A percentile compares a stretch with the other conserved stretches of the same genome.
phyloP scores from a whole-genome alignment of 1,140 invertebrate species.

The Acromyrmex charruanus region DNA sequence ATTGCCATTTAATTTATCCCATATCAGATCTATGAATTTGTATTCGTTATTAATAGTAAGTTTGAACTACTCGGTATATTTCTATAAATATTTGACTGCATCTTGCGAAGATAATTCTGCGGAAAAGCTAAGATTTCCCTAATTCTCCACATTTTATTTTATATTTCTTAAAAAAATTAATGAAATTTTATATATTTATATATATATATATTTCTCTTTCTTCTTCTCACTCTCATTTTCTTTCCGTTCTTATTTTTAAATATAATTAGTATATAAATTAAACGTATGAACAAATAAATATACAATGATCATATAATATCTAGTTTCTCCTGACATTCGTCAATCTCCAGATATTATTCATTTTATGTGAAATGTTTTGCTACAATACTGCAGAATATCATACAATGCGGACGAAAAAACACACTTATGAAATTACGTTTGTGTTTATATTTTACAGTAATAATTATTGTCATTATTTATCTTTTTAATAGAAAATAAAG shows the following conservation, averaged over 20 bases:
- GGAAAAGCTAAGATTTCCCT: constrained; percentile 42
- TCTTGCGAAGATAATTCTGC: constrained; percentile 28
- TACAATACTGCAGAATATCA: constrained; percentile 1
- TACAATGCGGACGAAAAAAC: neutral
- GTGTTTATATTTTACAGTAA: no score
- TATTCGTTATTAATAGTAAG: constrained; percentile 43
- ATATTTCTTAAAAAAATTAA: constrained; percentile 56
- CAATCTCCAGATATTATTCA: neutral
- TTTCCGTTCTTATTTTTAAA: constrained; percentile 44
- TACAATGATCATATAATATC: constrained; percentile 66
- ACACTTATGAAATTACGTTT: no score
- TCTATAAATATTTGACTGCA: constrained; percentile 33
- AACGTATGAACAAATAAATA: constrained; percentile 65
- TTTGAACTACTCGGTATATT: constrained; percentile 42
- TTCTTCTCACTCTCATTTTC: constrained; percentile 23
- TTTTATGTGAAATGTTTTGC: neutral
- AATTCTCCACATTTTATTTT: constrained; percentile 35
- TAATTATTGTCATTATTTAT: no score
- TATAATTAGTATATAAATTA: constrained; percentile 64
- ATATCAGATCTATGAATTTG: constrained; percentile 51
- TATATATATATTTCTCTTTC: constrained; percentile 4
- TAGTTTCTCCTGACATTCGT: constrained; percentile 64
- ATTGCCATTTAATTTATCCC: constrained; percentile 33
- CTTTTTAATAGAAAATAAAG: no score
- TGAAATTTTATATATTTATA: constrained; percentile 42